These are phyloP conservation scores for Cryptus viduatorius DNA, from an alignment of 2,888 invertebrate genomes.

Conservation along the genomic window DNA sequence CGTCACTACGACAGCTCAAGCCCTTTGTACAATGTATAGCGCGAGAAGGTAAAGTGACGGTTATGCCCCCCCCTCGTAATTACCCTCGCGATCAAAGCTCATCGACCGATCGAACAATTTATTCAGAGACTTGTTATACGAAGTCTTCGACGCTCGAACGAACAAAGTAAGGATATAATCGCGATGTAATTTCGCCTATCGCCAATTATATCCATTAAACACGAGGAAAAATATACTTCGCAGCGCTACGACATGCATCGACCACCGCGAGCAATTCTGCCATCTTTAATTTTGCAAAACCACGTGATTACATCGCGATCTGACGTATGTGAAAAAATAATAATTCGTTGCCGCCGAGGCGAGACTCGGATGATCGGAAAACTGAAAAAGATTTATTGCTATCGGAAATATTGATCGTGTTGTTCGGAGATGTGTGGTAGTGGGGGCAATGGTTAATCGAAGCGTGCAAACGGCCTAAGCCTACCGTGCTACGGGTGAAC, in stretches of 20 bases:
- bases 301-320: too few species aligned
- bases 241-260: background rate
- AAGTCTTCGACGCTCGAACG: background rate
- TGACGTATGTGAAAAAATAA: background rate
- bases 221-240: background rate
- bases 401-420: slow-evolving; percentile 1
- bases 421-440: background rate
- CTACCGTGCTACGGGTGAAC: slow-evolving; percentile 60
- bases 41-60: too few species aligned
- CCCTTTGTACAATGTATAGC: background rate
- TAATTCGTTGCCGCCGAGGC: background rate
- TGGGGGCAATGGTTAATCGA: background rate
- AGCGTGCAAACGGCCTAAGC: background rate
- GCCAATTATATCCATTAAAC: background rate
- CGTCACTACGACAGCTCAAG: background rate
- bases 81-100: background rate
- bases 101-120: background rate
- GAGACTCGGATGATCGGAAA: background rate
- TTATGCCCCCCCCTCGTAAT: too few species aligned
- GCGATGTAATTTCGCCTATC: background rate
- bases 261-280: background rate
- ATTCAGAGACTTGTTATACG: background rate
- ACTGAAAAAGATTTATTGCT: background rate
- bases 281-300: background rate
- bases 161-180: background rate